phyloP scores from a whole-genome alignment of 2,113 vertebrate genomes.

The Mesitornis unicolor region DNA sequence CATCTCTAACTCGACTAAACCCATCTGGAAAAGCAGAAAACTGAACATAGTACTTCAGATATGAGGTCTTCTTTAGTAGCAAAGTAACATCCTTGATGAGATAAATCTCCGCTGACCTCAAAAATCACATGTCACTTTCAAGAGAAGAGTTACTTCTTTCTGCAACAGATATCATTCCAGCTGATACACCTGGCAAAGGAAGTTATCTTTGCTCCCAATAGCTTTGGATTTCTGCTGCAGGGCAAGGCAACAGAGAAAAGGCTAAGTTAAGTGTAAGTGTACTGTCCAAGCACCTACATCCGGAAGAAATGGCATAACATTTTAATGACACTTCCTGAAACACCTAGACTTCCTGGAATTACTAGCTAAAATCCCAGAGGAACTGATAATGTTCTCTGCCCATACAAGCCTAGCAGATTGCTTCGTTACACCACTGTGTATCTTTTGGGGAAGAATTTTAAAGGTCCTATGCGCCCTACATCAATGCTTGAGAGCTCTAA shows the following conservation, averaged over 20 bases:
- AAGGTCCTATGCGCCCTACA: neutral
- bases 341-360: slow-evolving; percentile 39
- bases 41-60: neutral
- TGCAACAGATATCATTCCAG: neutral
- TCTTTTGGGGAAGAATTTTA: neutral
- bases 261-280: neutral
- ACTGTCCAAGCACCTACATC: neutral
- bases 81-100: neutral
- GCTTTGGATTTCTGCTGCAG: neutral
- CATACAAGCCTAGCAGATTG: neutral
- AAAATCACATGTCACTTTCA: neutral
- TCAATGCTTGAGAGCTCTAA: neutral
- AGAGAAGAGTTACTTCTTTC: neutral
- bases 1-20: neutral
- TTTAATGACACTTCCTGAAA: slow-evolving; percentile 30
- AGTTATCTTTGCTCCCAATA: neutral
- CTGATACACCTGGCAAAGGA: slow-evolving; percentile 4
- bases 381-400: neutral
- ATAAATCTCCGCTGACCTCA: neutral
- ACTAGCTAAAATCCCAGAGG: neutral
- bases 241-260: neutral
- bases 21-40: neutral
- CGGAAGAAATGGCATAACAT: neutral
- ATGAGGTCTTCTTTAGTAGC: neutral
- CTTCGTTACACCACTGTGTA: neutral